Conservation (phyloP, 2,113 vertebrate species). For the Planiliza haematocheilus region DNA sequence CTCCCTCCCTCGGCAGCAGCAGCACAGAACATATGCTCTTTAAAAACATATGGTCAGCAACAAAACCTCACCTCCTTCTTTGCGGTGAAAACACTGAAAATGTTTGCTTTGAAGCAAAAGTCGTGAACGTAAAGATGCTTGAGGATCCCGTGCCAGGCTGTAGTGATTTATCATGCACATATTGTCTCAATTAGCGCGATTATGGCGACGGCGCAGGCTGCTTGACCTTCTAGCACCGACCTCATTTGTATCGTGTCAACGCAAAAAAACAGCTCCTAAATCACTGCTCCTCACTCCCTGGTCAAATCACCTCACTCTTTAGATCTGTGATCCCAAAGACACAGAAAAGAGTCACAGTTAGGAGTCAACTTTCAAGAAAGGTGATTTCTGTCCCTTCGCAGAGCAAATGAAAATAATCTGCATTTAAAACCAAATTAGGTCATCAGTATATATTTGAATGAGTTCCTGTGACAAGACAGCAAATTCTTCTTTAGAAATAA, state of each 20-base stretch:
- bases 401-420: not conserved
- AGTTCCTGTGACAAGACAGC: no score
- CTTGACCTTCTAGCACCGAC: conserved; percentile 63
- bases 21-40: conserved; percentile 60
- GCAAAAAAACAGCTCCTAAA: conserved; percentile 78
- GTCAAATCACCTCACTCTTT: conserved; percentile 41
- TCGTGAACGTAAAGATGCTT: conserved; percentile 6
- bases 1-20: conserved; percentile 42
- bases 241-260: conserved; percentile 70
- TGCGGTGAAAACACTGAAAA: conserved; percentile 34
- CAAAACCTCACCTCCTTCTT: conserved; percentile 36
- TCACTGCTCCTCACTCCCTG: conserved; percentile 74
- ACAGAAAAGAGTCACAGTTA: conserved; percentile 29
- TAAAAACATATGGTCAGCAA: conserved; percentile 65
- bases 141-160: conserved; percentile 40
- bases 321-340: conserved; percentile 44
- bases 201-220: conserved; percentile 61
- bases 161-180: conserved; percentile 73
- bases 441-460: not conserved
- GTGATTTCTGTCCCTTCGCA: not conserved
- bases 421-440: not conserved
- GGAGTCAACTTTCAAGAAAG: conserved; percentile 35
- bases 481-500: no score
- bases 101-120: conserved; percentile 18
- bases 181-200: conserved; percentile 79